These are phyloP conservation scores for Pangasianodon hypophthalmus DNA, from an alignment of 2,113 vertebrate species.

Conservation along the genomic window DNA sequence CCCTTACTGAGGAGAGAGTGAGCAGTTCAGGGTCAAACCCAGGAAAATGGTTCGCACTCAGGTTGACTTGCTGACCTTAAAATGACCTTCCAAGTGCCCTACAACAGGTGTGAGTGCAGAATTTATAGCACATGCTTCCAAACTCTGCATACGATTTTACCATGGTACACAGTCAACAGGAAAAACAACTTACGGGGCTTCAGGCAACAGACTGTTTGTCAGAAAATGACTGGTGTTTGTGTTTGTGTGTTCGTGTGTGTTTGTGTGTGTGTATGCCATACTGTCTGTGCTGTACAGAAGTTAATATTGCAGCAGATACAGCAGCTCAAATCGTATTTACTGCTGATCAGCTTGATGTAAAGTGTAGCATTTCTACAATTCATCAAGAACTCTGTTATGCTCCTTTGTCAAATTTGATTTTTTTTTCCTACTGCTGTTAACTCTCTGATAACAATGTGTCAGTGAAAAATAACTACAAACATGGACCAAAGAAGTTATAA, in stretches of 20 bases:
- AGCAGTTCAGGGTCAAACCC: constrained; percentile 19
- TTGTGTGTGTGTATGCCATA: constrained; percentile 34
- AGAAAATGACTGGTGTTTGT: constrained; percentile 4
- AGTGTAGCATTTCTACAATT: background rate
- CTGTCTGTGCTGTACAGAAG: background rate
- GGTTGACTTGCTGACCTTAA: constrained; percentile 39
- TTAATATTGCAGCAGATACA: background rate
- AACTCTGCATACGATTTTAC: background rate
- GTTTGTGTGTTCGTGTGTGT: constrained; percentile 30
- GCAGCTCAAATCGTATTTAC: constrained; percentile 14
- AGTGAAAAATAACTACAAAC: too few relatives aligned
- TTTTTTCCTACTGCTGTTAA: too few relatives aligned
- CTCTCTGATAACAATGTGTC: background rate
- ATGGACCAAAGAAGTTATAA: background rate
- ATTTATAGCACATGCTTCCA: background rate
- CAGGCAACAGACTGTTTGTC: background rate
- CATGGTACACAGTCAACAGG: constrained; percentile 15
- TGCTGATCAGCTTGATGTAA: background rate
- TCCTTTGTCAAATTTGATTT: too few relatives aligned
- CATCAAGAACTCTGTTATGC: background rate
- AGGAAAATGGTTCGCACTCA: constrained; percentile 6
- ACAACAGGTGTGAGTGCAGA: too few relatives aligned
- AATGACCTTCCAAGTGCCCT: constrained; percentile 4
- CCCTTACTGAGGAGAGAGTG: background rate
- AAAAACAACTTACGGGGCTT: background rate